Base-by-base conservation (phyloP, 2,113 vertebrate genomes). In the Dissostichus mawsoni region DNA sequence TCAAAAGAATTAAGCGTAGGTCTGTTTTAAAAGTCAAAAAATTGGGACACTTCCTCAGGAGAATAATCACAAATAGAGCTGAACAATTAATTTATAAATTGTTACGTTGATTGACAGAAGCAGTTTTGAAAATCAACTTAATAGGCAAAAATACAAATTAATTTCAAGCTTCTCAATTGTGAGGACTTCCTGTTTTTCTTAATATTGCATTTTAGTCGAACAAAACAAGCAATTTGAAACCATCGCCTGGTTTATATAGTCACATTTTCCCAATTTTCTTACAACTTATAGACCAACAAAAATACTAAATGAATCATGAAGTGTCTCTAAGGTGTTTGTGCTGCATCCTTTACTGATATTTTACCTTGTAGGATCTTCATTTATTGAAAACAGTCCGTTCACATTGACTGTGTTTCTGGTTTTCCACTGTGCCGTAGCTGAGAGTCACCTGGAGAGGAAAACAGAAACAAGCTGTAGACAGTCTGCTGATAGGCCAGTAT, bases 281-380 rank as follows among this genome's bases (percentile, higher is more conserved):
- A 47, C n/a, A 47, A 8, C 16, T 66, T 18, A n/a, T 20, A 1
- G 33, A 23, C 52, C 68, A 45, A 69, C 20, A 33, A 11, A 11
- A 11, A 13, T 25, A 33, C 16, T 1, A 3, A n/a, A 29, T 17
- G 50, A 18, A 66, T 29, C 2, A 4, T 50, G 1, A 33, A 14
- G 11, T 67, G 63, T 7, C 4, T 45, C n/a, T 53, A 4, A 29
- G 5, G 36, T 41, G 36, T 52, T 11, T 33, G 47, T 11, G 6
- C 25, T 13, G 36, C 36, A 41, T 4, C 36, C 8, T 41, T 41
- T 6, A 8, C 36, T 8, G 36, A 41, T 41, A 41, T 41, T 7
- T 41, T 41, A 98, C 97, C 97, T 96, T 52, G 97, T 98, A 0
- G 97, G 97, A 88, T 98, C 97, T 2, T 97, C 95, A 45, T 92